A percentile compares a stretch with the other conserved stretches of the same genome.
phyloP scores from a whole-genome alignment of 2,113 vertebrate genomes.

The Natator depressus region DNA sequence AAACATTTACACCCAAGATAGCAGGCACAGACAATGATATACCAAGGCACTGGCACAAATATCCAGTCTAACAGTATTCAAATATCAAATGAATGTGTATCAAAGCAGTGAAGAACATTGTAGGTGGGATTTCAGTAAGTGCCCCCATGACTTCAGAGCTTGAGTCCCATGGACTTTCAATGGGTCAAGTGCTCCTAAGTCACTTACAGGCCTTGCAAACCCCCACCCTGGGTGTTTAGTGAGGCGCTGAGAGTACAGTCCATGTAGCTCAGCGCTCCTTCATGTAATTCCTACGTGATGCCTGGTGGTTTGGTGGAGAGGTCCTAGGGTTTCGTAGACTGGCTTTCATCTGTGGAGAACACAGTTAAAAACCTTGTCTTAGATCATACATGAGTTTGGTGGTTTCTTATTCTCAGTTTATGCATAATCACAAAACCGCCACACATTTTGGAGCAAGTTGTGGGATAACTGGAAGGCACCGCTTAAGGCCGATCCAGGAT shows the following conservation, averaged over 20 bases:
- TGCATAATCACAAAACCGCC: background rate
- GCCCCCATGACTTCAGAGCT: background rate
- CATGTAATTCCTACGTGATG: background rate
- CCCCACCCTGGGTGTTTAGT: background rate
- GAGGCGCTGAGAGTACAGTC: background rate
- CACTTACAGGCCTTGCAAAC: background rate
- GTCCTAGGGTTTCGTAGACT: no score
- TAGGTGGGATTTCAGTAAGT: background rate
- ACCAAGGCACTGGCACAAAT: background rate
- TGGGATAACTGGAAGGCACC: background rate
- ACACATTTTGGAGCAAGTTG: fast-evolving
- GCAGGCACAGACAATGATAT: background rate
- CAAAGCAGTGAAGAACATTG: fast-evolving
- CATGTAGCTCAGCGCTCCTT: fast-evolving
- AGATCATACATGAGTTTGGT: background rate
- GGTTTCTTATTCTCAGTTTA: background rate
- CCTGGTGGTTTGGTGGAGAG: background rate
- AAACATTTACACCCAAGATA: background rate
- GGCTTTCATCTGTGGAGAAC: background rate
- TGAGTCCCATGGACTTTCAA: background rate
- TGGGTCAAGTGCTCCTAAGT: background rate
- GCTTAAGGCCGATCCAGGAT: background rate
- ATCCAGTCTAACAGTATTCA: background rate
- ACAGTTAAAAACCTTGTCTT: fast-evolving
- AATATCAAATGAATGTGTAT: background rate